These are phyloP conservation scores for Umimayanthus chanpuru DNA, from an alignment of 92 coral and sea anemone species.

Conservation along the genomic window DNA sequence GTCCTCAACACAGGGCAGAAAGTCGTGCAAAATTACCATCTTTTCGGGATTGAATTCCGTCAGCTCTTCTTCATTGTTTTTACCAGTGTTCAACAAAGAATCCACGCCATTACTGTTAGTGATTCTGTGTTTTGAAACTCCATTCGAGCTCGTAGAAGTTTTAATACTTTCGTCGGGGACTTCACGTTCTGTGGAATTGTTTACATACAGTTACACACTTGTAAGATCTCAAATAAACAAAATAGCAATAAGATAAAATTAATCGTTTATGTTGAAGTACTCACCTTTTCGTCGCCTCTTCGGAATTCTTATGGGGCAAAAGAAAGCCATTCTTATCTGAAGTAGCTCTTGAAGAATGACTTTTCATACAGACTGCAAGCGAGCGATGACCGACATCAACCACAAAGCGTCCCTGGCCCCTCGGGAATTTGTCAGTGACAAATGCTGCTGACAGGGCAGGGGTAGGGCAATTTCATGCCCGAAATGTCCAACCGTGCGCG, in stretches of 20 bases:
- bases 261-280: conserved; percentile 50
- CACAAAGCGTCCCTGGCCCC: conserved; percentile 18
- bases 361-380: neutral
- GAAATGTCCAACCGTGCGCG: no score
- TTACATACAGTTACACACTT: conserved; percentile 20
- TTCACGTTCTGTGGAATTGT: conserved; percentile 78
- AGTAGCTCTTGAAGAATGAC: neutral
- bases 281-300: conserved; percentile 81
- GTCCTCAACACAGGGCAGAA: conserved; percentile 95
- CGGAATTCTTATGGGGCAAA: conserved; percentile 86
- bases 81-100: conserved; percentile 58
- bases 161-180: conserved; percentile 55
- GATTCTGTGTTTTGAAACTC: conserved; percentile 61
- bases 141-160: conserved; percentile 52
- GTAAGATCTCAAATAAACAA: conserved; percentile 65
- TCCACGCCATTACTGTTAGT: conserved; percentile 69
- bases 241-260: conserved; percentile 47
- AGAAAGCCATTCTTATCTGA: conserved; percentile 71
- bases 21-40: conserved; percentile 94
- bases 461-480: neutral
- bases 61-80: conserved; percentile 63
- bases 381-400: neutral
- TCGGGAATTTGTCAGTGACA: conserved; percentile 31
- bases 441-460: conserved; percentile 18
- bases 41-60: conserved; percentile 85